Evolutionary conservation across 30 jellyfish, hydroid and myxozoan species (phyloP).

Genomic region (Pseudorhiza aurosa): DNA sequence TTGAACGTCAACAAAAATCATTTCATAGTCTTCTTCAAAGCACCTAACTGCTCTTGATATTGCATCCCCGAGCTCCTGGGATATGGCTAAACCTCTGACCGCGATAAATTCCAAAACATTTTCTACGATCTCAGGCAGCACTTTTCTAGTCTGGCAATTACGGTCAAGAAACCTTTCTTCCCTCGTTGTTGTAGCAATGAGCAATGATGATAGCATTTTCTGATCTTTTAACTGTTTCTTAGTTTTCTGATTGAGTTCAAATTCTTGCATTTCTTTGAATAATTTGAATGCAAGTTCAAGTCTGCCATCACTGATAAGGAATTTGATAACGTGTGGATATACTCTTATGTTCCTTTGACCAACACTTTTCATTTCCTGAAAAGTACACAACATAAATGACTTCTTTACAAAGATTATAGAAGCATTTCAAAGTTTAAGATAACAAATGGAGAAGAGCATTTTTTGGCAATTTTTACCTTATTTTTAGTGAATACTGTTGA

Average conservation of each 20-base stretch:
- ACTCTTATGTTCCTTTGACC: constrained; percentile 56
- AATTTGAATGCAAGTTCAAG: constrained; percentile 34
- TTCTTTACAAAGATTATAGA: too few species aligned
- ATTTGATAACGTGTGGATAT: constrained; percentile 25
- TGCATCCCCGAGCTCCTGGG: constrained; percentile 1
- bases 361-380: constrained; percentile 27
- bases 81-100: constrained; percentile 16
- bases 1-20: neutral
- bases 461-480: too few species aligned
- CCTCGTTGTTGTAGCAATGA: neutral
- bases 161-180: neutral
- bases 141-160: neutral
- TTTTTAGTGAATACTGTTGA: too few species aligned
- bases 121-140: neutral
- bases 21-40: neutral
- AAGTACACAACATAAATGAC: neutral
- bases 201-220: constrained; percentile 13
- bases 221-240: constrained; percentile 51
- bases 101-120: constrained; percentile 1
- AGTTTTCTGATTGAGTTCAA: constrained; percentile 45
- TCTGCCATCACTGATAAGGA: neutral
- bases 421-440: too few species aligned
- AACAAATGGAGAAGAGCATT: too few species aligned
- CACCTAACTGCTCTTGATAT: neutral
- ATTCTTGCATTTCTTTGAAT: constrained; percentile 47